phyloP scores from a whole-genome alignment of 1,140 invertebrate species.

The Drosophila athabasca region DNA sequence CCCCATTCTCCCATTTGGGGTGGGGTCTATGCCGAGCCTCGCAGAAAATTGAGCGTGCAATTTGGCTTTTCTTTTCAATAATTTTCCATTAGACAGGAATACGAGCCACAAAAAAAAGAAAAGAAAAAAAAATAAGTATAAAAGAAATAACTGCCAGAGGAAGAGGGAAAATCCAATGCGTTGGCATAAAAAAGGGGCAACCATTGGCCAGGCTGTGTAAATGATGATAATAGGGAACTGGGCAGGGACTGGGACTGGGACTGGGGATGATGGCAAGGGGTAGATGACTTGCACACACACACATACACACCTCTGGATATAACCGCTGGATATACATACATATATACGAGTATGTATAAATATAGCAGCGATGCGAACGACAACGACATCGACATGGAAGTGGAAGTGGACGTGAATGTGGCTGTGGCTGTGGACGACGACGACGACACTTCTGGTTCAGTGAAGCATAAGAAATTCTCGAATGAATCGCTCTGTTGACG shows the following conservation, averaged over 20 bases:
- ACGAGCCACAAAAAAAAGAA: conserved; percentile 29
- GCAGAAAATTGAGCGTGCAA: conserved; percentile 72
- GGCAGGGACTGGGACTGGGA: neutral
- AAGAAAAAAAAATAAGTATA: conserved; percentile 14
- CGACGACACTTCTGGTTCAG: conserved; percentile 77
- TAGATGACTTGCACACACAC: conserved; percentile 42
- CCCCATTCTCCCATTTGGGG: too few species aligned
- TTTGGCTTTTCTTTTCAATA: conserved; percentile 76
- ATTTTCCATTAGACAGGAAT: conserved; percentile 74
- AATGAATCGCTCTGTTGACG: conserved; percentile 81
- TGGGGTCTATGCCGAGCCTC: neutral
- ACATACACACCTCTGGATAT: conserved; percentile 15
- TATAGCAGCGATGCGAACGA: conserved; percentile 53
- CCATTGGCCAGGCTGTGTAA: conserved; percentile 36
- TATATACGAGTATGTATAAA: conserved; percentile 31
- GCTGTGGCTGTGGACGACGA: neutral
- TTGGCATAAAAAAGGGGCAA: conserved; percentile 55
- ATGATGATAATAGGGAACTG: conserved; percentile 19
- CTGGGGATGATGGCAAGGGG: conserved; percentile 5
- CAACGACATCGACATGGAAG: conserved; percentile 5
- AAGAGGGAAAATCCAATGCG: conserved; percentile 50
- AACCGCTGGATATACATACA: conserved; percentile 10
- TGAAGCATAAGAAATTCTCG: conserved; percentile 82
- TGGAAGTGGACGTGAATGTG: too few species aligned
- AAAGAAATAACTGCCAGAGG: conserved; percentile 19